Conservation (phyloP, 2,888 invertebrate genomes). For the Fragum whitleyi region DNA sequence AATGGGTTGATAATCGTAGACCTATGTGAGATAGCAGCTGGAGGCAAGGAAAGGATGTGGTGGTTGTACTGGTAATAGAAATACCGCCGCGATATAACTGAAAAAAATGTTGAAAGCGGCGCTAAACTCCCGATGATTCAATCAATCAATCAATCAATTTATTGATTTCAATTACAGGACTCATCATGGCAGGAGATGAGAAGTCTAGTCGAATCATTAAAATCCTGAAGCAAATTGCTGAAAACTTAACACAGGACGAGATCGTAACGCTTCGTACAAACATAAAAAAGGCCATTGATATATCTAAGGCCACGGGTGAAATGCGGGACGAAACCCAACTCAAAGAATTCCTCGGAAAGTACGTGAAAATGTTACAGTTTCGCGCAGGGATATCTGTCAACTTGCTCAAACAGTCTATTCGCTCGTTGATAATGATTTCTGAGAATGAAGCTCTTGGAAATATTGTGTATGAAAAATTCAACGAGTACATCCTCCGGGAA, state of each 20-base stretch:
- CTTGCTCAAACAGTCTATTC: neutral
- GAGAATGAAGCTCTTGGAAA: conserved; percentile 3
- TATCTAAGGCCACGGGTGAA: neutral
- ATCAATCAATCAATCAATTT: too few species aligned
- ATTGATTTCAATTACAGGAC: neutral
- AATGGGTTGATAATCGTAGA: too few species aligned
- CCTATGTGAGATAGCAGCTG: too few species aligned
- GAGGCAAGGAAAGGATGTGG: too few species aligned
- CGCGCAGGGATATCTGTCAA: neutral
- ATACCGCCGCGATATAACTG: too few species aligned
- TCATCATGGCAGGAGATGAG: neutral
- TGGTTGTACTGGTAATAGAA: too few species aligned
- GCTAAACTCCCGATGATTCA: too few species aligned
- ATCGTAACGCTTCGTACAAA: neutral
- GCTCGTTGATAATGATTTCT: conserved; percentile 1
- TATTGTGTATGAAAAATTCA: neutral
- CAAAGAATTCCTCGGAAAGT: conserved; percentile 2
- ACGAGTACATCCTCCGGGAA: neutral
- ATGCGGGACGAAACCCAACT: neutral
- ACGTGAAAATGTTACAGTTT: conserved; percentile 15
- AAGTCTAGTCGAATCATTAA: neutral
- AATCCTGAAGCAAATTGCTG: conserved; percentile 10
- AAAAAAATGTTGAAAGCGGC: too few species aligned
- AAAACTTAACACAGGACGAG: neutral
- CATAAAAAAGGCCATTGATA: neutral